phyloP scores from a whole-genome alignment of 2,888 invertebrate species.

The Teleiodes luculella region DNA sequence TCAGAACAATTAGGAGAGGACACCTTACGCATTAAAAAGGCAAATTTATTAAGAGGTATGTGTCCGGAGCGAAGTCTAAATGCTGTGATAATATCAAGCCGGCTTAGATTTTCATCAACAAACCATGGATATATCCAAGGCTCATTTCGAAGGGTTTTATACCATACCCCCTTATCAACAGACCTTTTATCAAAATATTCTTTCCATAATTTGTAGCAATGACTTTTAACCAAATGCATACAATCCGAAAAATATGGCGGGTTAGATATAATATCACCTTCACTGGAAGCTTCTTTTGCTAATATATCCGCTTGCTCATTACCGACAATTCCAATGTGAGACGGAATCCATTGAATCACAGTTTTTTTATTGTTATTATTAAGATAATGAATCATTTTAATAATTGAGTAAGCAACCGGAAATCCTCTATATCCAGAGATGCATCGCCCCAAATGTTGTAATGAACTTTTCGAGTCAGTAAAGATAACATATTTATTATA shows the following conservation, averaged over 20 bases:
- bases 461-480: no score
- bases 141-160: conserved; percentile 7
- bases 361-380: not conserved
- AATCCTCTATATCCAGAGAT: no score
- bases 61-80: conserved; percentile 7
- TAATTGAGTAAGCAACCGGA: conserved; percentile 19
- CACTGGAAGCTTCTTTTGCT: conserved; percentile 8
- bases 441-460: conserved; percentile 23
- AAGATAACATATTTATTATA: conserved; percentile 10
- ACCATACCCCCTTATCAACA: conserved; percentile 10
- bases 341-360: conserved; percentile 17
- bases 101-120: not conserved
- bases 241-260: conserved; percentile 4
- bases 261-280: not conserved
- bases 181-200: conserved; percentile 9
- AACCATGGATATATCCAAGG: not conserved
- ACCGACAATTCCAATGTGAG: conserved; percentile 15
- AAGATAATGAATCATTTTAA: not conserved
- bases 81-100: not conserved
- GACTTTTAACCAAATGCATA: not conserved
- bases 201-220: conserved; percentile 8
- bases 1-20: no score
- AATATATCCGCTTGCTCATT: conserved; percentile 13
- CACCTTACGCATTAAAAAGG: no score
- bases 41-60: not conserved